A percentile compares a stretch with the other conserved stretches of the same genome.
Conservation (phyloP, 2,797 vertebrate species). For the Thalassophryne amazonica region DNA sequence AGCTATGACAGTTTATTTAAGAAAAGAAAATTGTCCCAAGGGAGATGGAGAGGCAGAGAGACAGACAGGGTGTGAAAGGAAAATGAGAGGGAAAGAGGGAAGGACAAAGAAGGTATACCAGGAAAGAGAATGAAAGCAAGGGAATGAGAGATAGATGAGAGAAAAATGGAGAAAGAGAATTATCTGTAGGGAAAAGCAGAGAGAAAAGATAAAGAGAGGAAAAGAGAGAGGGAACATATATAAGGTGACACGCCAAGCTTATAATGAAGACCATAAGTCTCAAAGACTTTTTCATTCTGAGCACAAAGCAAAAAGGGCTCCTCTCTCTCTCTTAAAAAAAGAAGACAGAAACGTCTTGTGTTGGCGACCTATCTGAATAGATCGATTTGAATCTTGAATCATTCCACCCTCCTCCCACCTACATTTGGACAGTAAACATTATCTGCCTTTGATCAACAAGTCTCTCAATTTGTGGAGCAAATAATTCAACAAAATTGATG, state of each 20-base stretch:
- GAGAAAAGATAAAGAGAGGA: slow-evolving; percentile 60
- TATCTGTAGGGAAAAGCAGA: slow-evolving; percentile 31
- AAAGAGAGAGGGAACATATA: slow-evolving; percentile 77
- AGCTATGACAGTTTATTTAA: slow-evolving; percentile 99
- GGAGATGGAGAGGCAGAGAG: slow-evolving; percentile 76
- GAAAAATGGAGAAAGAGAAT: slow-evolving; percentile 30
- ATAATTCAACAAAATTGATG: too few species aligned
- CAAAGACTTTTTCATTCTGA: slow-evolving; percentile 80
- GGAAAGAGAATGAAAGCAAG: slow-evolving; percentile 65
- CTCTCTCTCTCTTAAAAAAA: slow-evolving; percentile 48
- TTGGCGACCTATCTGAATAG: too few species aligned
- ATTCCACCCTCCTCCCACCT: too few species aligned
- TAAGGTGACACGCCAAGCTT: slow-evolving; percentile 89
- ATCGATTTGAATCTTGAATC: too few species aligned
- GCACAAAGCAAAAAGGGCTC: slow-evolving; percentile 82
- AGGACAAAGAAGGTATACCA: slow-evolving; percentile 57
- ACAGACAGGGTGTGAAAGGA: slow-evolving; percentile 32
- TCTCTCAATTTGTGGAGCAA: too few species aligned
- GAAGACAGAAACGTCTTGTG: neutral
- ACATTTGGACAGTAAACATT: too few species aligned
- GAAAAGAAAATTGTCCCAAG: slow-evolving; percentile 99
- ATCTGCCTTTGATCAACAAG: too few species aligned
- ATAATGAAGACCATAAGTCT: slow-evolving; percentile 98
- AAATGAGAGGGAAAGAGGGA: slow-evolving; percentile 53
- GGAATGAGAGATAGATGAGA: slow-evolving; percentile 54